Conservation (phyloP, 2,113 vertebrate species). For the Syngnathus scovelli region DNA sequence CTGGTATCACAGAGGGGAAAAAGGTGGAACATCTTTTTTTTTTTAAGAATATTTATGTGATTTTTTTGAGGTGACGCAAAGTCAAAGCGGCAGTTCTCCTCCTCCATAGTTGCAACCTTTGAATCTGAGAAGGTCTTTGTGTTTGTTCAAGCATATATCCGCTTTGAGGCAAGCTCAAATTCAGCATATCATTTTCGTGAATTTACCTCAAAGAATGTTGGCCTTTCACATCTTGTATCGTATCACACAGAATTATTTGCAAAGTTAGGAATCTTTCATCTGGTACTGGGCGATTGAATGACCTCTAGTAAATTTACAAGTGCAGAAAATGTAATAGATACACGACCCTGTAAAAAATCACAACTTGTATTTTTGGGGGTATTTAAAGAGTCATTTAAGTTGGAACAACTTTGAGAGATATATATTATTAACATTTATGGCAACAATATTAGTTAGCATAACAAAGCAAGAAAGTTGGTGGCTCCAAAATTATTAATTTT, state of each 20-base stretch:
- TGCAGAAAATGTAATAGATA: neutral
- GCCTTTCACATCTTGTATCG: neutral
- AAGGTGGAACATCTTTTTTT: conserved; percentile 46
- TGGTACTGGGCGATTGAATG: conserved; percentile 1
- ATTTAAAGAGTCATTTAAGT: too few species aligned
- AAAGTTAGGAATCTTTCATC: conserved; percentile 28
- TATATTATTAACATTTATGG: too few species aligned
- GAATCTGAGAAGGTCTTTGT: conserved; percentile 48
- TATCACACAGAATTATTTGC: conserved; percentile 45
- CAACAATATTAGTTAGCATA: too few species aligned
- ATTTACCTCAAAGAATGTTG: conserved; percentile 27
- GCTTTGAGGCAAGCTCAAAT: conserved; percentile 52
- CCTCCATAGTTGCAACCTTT: conserved; percentile 51
- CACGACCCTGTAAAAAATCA: neutral
- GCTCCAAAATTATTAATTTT: too few species aligned
- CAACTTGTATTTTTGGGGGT: too few species aligned
- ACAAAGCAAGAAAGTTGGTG: too few species aligned
- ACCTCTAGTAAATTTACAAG: neutral
- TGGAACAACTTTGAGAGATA: too few species aligned
- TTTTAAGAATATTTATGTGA: conserved; percentile 54
- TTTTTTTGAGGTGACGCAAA: conserved; percentile 60
- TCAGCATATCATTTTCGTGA: conserved; percentile 33
- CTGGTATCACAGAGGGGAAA: conserved; percentile 42
- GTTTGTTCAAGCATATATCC: conserved; percentile 40
- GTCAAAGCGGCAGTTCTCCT: conserved; percentile 55